These are phyloP conservation scores for Villa cingulata DNA, from an alignment of 2,888 invertebrate genomes.

Conservation along the genomic window DNA sequence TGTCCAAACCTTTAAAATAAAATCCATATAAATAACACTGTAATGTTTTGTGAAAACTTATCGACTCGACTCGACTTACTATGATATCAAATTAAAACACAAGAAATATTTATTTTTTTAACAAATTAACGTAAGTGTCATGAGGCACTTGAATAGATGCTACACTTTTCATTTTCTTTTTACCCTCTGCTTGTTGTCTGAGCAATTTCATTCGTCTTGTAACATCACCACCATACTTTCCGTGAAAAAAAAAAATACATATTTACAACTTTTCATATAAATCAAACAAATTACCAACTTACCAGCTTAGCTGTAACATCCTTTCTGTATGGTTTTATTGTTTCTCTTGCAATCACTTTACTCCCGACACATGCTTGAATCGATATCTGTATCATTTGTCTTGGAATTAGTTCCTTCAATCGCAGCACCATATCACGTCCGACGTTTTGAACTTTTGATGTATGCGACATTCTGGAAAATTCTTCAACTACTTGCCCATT, in stretches of 20 bases:
- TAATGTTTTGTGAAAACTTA: too few species aligned
- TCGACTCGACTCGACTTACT: too few species aligned
- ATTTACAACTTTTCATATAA: not conserved
- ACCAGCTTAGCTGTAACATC: slow-evolving; percentile 91
- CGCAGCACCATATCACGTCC: slow-evolving; percentile 58
- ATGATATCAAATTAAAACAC: not conserved
- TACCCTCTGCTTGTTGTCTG: slow-evolving; percentile 82
- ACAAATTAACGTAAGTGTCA: slow-evolving; percentile 84
- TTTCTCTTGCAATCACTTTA: slow-evolving; percentile 73
- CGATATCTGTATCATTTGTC: slow-evolving; percentile 76
- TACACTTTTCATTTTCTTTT: slow-evolving; percentile 81
- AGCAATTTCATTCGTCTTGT: slow-evolving; percentile 80
- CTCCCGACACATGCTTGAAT: slow-evolving; percentile 72
- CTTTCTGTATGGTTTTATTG: slow-evolving; percentile 73
- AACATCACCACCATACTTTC: slow-evolving; percentile 82
- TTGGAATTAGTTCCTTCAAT: slow-evolving; percentile 72
- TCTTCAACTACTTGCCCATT: slow-evolving; percentile 76
- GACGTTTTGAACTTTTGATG: slow-evolving; percentile 46
- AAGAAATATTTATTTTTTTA: slow-evolving; percentile 47
- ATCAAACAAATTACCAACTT: slow-evolving; percentile 14
- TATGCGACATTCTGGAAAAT: slow-evolving; percentile 67
- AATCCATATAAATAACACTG: too few species aligned
- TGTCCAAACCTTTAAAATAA: slow-evolving; percentile 6
- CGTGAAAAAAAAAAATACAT: slow-evolving; percentile 21
- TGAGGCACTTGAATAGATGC: slow-evolving; percentile 85